Conservation (phyloP, 2,113 vertebrate genomes). For the Pelusios castaneus region DNA sequence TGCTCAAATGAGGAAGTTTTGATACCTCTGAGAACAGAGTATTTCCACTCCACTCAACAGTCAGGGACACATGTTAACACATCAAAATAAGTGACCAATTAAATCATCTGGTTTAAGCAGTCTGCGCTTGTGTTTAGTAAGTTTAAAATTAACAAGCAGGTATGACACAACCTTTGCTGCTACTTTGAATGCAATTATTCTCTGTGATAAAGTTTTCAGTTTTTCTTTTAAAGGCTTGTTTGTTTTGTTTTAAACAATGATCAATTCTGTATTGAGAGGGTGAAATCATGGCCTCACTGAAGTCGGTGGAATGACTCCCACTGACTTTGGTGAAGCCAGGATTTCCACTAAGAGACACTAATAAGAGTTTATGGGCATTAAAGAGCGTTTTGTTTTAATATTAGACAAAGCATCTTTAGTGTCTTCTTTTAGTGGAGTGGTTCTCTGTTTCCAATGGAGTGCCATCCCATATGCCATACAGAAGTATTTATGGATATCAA, state of each 20-base stretch:
- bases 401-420: neutral
- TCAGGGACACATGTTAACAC: neutral
- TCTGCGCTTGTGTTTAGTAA: neutral
- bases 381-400: neutral
- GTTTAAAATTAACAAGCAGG: neutral
- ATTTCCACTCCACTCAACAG: neutral
- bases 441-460: neutral
- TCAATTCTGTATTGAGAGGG: fast-evolving
- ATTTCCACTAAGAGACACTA: neutral
- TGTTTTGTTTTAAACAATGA: neutral
- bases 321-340: neutral
- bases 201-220: neutral
- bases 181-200: neutral
- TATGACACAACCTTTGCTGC: fast-evolving
- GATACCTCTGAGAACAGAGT: neutral
- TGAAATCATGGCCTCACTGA: neutral
- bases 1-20: conserved; percentile 51
- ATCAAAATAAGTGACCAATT: conserved; percentile 34
- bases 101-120: neutral
- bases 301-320: neutral
- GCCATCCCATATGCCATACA: neutral
- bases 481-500: neutral
- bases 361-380: neutral
- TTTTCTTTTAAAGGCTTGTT: neutral
- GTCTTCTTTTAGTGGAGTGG: neutral